Conservation (phyloP, 2,888 invertebrate genomes). For the Pollenia labialis region DNA sequence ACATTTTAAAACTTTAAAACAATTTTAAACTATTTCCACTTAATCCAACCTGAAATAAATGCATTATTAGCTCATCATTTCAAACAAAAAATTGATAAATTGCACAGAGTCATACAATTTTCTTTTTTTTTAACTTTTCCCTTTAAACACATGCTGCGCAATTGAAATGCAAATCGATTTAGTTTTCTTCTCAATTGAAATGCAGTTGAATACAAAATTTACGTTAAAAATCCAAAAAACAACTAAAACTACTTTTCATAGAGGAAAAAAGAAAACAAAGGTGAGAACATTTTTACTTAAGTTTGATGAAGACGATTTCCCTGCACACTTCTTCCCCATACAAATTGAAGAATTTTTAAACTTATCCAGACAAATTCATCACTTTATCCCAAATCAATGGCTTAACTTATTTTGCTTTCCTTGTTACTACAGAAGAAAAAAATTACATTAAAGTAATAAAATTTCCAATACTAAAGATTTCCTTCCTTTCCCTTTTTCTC, state of each 20-base stretch:
- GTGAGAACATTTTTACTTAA: no score
- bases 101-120: background rate
- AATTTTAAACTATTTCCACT: background rate
- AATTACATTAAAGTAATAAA: constrained; percentile 2
- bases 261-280: background rate
- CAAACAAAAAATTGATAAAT: background rate
- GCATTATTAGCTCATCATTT: constrained; percentile 39
- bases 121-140: background rate
- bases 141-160: background rate
- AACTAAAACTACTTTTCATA: background rate
- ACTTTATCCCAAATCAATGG: no score
- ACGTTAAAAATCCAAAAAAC: background rate
- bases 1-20: background rate
- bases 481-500: background rate
- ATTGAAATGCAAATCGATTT: constrained; percentile 45
- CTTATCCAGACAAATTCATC: no score
- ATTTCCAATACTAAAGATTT: constrained; percentile 2
- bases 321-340: no score
- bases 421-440: background rate
- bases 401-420: no score
- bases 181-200: constrained; percentile 44
- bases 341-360: no score
- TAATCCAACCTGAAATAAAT: constrained; percentile 6
- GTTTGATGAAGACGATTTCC: no score
- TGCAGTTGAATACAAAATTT: constrained; percentile 43